A percentile compares a stretch with the other conserved stretches of the same genome.
These are phyloP conservation scores for Alectoris magna DNA, from an alignment of 2,797 vertebrate genomes.

Conservation along the genomic window DNA sequence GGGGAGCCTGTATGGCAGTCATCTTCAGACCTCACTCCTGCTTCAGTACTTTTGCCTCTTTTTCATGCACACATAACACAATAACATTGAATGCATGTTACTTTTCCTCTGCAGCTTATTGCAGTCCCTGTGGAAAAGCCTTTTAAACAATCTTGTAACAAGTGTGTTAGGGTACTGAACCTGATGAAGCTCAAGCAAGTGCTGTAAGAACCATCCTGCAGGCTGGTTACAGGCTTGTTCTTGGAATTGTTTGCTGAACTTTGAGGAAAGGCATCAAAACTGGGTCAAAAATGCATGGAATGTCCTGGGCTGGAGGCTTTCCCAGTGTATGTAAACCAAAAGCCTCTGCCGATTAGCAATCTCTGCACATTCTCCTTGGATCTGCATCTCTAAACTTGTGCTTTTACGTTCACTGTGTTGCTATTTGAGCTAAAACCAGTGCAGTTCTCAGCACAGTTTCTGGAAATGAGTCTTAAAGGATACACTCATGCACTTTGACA, in stretches of 20 bases:
- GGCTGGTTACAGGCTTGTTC: slow-evolving; percentile 51
- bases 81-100: slow-evolving; percentile 84
- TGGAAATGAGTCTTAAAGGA: slow-evolving; percentile 4
- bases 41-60: slow-evolving; percentile 88
- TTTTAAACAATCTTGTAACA: slow-evolving; percentile 74
- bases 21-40: slow-evolving; percentile 83
- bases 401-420: slow-evolving; percentile 58
- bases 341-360: slow-evolving; percentile 64
- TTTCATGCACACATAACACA: slow-evolving; percentile 85
- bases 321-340: slow-evolving; percentile 36
- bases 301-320: slow-evolving; percentile 72
- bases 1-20: slow-evolving; percentile 82
- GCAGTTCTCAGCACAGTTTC: slow-evolving; percentile 39
- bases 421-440: slow-evolving; percentile 17
- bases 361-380: slow-evolving; percentile 44
- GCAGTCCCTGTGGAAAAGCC: slow-evolving; percentile 88
- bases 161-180: slow-evolving; percentile 72
- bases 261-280: slow-evolving; percentile 68
- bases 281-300: slow-evolving; percentile 39
- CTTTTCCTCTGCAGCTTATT: slow-evolving; percentile 83
- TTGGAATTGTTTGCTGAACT: slow-evolving; percentile 21
- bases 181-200: slow-evolving; percentile 65
- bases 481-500: not conserved
- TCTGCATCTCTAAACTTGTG: slow-evolving; percentile 56
- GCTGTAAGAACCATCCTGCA: slow-evolving; percentile 66